Evolutionary conservation across 2,797 vertebrate species (phyloP).

Genomic region (Eremophila alpestris): DNA sequence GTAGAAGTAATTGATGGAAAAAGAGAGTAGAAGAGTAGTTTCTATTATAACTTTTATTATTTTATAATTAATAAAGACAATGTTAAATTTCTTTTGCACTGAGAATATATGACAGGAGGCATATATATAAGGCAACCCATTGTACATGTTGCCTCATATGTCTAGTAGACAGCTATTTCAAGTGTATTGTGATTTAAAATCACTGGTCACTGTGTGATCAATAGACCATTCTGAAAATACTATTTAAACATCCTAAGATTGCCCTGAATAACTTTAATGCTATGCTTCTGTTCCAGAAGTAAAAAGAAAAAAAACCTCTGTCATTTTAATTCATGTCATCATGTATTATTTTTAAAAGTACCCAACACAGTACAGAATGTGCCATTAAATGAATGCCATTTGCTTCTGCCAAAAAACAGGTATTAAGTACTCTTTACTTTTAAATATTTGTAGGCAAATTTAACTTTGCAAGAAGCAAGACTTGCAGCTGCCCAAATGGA

Average conservation of each 20-base stretch:
- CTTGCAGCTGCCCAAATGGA: constrained; percentile 80
- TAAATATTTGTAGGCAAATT: constrained; percentile 76
- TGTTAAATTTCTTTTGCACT: neutral
- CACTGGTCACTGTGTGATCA: neutral
- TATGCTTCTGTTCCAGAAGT: neutral
- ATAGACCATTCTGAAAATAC: neutral
- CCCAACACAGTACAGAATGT: neutral
- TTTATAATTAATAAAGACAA: neutral
- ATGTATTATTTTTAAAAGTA: neutral
- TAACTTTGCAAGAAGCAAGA: constrained; percentile 82
- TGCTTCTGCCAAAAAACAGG: neutral
- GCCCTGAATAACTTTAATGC: neutral
- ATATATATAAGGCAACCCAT: neutral
- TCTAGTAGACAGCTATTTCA: neutral
- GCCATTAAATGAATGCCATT: neutral
- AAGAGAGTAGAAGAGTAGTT: neutral
- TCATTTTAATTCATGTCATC: neutral
- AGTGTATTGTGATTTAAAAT: neutral
- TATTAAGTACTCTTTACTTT: neutral
- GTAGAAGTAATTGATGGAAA: neutral
- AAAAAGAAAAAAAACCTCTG: neutral
- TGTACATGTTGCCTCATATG: neutral
- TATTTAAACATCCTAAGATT: neutral
- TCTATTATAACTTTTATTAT: neutral
- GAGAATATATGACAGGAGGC: neutral